Base-by-base conservation (phyloP, 1,140 invertebrate genomes). In the Drosophila nannoptera region DNA sequence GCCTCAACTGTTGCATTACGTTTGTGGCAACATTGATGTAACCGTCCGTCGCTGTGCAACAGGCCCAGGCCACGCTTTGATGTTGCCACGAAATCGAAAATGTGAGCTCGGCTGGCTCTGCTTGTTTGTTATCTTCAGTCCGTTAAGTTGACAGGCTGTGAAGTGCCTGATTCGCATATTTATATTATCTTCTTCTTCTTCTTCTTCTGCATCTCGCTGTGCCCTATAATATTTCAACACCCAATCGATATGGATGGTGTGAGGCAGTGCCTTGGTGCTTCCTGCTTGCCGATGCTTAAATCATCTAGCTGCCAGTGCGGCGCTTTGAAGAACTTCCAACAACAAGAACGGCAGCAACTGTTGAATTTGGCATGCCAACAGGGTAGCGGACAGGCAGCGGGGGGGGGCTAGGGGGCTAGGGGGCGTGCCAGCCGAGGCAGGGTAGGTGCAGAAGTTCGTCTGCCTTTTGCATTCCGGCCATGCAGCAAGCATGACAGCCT, bases 401-500 rank as follows among this genome's bases (percentile, higher is more conserved):
- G n/a, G n/a, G n/a, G n/a, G n/a, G n/a, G n/a, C n/a, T n/a, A n/a
- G n/a, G n/a, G n/a, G 32, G 38, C 16, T n/a, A 22, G 35, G 58
- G 4, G n/a, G 63, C 32, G 22, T 7, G 6, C 35, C 3, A 42
- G 4, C 40, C 14, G 49, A 43, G 49, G 9, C 5, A 50, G 69
- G 29, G 65, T 42, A 36, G 68, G 54, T 60, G 66, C 75, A 77
- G 75, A 74, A 78, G 71, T 75, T 54, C 64, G 31, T 54, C 66
- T 58, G 78, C 59, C 49, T 66, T 22, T 52, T 69, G 60, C 81
- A 86, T 86, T 86, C 81, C 81, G 81, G 53, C 81, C 73, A 78
- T 86, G 82, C 81, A 86, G 65, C 81, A 46, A 70, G 76, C 81
- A 82, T 87, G 83, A 86, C 82, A 86, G 82, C 82, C 82, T 86